Evolutionary conservation across 2,888 invertebrate genomes (phyloP).

Genomic region (Dryococelus australis): DNA sequence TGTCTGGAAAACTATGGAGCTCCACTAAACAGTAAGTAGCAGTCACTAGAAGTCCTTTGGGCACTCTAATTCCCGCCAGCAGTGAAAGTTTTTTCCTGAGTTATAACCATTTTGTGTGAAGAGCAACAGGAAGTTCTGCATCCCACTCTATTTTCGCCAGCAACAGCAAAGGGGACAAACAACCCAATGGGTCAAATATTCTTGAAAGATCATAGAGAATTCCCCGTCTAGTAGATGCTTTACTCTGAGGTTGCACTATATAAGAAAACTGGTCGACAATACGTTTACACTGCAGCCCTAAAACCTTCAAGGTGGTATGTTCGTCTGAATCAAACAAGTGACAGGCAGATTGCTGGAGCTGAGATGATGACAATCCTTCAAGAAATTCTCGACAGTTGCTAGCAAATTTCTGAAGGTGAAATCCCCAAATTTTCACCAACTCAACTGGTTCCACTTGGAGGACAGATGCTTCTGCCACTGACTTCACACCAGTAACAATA

Average conservation of each 20-base stretch:
- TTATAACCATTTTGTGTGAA: neutral
- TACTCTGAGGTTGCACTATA: neutral
- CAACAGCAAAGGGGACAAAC: neutral
- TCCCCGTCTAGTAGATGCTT: neutral
- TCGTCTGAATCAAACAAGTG: neutral
- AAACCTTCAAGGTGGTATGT: neutral
- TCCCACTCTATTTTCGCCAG: neutral
- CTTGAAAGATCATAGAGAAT: neutral
- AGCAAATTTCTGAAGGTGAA: neutral
- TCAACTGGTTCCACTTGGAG: neutral
- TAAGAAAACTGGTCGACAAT: neutral
- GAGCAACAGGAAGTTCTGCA: neutral
- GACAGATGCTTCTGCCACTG: neutral
- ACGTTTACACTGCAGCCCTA: neutral
- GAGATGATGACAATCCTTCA: neutral
- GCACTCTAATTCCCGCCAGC: neutral
- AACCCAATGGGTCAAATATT: neutral
- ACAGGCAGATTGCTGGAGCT: neutral
- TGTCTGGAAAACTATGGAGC: neutral
- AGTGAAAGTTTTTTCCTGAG: neutral
- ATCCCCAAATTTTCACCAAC: neutral
- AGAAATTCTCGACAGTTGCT: neutral
- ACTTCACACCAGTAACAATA: neutral
- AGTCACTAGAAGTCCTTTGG: neutral
- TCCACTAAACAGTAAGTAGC: neutral